These are phyloP conservation scores for Thecophora atra DNA, from an alignment of 2,888 invertebrate species.

Conservation along the genomic window DNA sequence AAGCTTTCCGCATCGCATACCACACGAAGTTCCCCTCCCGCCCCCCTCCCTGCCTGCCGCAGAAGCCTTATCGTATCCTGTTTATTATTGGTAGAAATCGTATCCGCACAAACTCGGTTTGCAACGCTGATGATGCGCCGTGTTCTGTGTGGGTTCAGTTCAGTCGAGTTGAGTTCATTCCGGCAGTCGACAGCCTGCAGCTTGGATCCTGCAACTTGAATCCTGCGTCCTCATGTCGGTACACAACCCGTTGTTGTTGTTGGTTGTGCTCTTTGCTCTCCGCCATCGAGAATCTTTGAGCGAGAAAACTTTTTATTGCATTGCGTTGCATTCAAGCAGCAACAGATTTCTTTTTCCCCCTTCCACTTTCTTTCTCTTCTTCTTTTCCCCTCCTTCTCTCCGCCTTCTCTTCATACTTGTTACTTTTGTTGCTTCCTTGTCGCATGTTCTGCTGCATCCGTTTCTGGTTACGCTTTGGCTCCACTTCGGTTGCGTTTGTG, in stretches of 20 bases:
- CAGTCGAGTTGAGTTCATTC: slow-evolving; percentile 17
- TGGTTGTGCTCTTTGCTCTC: slow-evolving; percentile 12
- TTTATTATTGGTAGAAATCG: slow-evolving; percentile 54
- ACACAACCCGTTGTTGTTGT: slow-evolving; percentile 19
- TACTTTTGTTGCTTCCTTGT: not conserved
- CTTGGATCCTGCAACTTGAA: slow-evolving; percentile 1
- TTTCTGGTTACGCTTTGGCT: slow-evolving; percentile 27
- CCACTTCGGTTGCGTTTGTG: not conserved
- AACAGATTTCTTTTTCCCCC: slow-evolving; percentile 26
- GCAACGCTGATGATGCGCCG: slow-evolving; percentile 44
- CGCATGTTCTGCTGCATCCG: slow-evolving; percentile 37
- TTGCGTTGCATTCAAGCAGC: slow-evolving; percentile 34
- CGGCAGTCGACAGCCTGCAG: too few relatives aligned
- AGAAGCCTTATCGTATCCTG: slow-evolving; percentile 53
- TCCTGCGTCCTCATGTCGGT: slow-evolving; percentile 9
- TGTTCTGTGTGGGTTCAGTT: slow-evolving; percentile 32
- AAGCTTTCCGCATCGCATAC: not conserved
- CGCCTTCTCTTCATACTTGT: not conserved
- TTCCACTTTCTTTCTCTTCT: not conserved
- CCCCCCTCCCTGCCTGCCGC: slow-evolving; percentile 12
- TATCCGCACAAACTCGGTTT: slow-evolving; percentile 55
- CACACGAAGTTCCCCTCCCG: not conserved
- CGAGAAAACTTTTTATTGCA: slow-evolving; percentile 39
- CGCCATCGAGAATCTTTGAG: slow-evolving; percentile 27
- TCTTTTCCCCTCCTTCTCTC: not conserved